Percentiles rank a stretch among this genome's conserved stretches.
Evolutionary conservation across 53 echinoderm and acorn worm species (phyloP).

Genomic region (Astropecten irregularis): DNA sequence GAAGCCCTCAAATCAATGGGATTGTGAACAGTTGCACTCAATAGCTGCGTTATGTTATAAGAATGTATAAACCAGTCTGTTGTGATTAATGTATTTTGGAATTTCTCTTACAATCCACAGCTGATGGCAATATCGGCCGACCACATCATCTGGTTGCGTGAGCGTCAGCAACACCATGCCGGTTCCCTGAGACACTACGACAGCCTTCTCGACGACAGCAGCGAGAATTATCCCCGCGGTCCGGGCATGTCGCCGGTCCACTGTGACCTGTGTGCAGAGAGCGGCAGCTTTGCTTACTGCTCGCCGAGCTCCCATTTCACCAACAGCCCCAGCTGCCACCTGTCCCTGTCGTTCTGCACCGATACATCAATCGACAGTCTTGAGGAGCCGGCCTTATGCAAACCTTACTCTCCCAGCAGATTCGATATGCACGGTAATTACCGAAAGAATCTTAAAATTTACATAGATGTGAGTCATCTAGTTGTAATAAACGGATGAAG

Average conservation of each 20-base stretch:
- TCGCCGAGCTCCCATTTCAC: slow-evolving; percentile 62
- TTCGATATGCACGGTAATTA: slow-evolving; percentile 73
- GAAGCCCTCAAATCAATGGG: no score
- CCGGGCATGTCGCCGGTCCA: slow-evolving; percentile 82
- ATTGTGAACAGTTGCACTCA: no score
- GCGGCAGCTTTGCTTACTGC: slow-evolving; percentile 73
- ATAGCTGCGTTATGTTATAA: no score
- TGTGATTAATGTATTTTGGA: no score
- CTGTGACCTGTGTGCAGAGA: slow-evolving; percentile 80
- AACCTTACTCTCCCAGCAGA: slow-evolving; percentile 37
- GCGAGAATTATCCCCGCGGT: slow-evolving; percentile 75
- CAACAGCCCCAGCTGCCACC: slow-evolving; percentile 45
- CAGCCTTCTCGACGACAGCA: slow-evolving; percentile 54
- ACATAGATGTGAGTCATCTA: no score
- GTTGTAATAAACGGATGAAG: no score
- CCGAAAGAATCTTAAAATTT: neutral
- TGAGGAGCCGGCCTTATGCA: neutral
- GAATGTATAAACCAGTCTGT: no score
- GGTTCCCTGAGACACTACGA: slow-evolving; percentile 73
- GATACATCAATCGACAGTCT: slow-evolving; percentile 86
- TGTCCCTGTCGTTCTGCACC: slow-evolving; percentile 89
- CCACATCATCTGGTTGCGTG: slow-evolving; percentile 84
- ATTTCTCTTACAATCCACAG: slow-evolving; percentile 50
- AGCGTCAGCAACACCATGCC: slow-evolving; percentile 77
- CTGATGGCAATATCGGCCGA: slow-evolving; percentile 86